Evolutionary conservation across 64 coral and sea anemone species (phyloP), one percentile per base, ranked within the genome.

Genomic region (Pachyseris speciosa): DNA sequence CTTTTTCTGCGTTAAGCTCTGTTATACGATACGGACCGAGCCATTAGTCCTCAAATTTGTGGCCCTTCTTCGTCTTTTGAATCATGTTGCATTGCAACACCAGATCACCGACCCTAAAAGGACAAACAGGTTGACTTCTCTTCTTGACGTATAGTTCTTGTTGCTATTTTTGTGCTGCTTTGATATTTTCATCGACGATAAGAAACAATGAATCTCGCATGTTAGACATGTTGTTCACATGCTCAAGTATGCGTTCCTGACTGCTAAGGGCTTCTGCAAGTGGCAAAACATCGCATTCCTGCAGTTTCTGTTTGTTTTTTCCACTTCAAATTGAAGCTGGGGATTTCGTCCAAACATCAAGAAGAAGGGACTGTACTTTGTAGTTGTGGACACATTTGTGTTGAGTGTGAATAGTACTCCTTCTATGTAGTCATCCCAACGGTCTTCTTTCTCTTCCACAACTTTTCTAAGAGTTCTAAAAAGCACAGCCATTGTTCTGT

Each of bases 391-490:
- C 22, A 6, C 25, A 28, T 64, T 64, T 26, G 60, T 28, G 60
- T 64, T 64, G 3, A 30, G 24, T 27, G 60, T 28, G 25, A 64
- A 64, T 22, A 1, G 51, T 0, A 49, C 15, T 49, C 43, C 86
- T 61, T 89, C 86, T 17, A 89, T 19, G 38, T 89, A 65, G 0
- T 89, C 50, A 37, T 89, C 86, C 72, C 86, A 89, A 51, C 40
- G 12, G 37, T 60, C 32, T 60, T 16, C 27, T n/a, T 64, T 90
- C 4, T 90, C 69, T 9, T 40, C 31, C 42, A 83, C 24, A 8
- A 91, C 13, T 47, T 91, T 91, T 48, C 69, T 81, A 29, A 91
- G 13, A 55, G 88, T 91, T 67, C 88, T 81, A 52, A 81, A 32
- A 39, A 45, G 10, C 4, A 77, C 20, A 20, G 30, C 28, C 27